phyloP scores from a whole-genome alignment of 1,140 invertebrate species.

The Drosophila ogumai region DNA sequence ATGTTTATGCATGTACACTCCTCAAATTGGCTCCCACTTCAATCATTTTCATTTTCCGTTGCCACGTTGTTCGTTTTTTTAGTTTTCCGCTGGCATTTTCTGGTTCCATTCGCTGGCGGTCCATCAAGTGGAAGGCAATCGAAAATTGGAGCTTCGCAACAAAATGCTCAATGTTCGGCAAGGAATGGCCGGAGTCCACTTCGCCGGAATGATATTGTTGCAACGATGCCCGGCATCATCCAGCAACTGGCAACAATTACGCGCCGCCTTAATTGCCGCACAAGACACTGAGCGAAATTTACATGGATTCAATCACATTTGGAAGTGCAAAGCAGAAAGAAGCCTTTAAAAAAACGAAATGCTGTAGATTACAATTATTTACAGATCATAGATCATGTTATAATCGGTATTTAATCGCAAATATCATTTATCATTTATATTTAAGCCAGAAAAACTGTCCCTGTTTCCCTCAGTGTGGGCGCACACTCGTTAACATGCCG shows the following conservation, averaged over 20 bases:
- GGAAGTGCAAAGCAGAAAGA: not conserved
- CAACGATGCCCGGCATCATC: constrained; percentile 27
- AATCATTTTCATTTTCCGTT: constrained; percentile 52
- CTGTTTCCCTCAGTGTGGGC: not conserved
- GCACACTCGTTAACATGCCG: constrained; percentile 56
- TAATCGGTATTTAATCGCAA: not conserved
- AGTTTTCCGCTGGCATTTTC: constrained; percentile 23
- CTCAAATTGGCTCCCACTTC: constrained; percentile 63
- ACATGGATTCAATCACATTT: not conserved
- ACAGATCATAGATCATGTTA: not conserved
- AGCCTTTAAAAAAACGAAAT: not conserved
- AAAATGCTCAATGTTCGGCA: constrained; percentile 64
- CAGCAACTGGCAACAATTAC: constrained; percentile 81
- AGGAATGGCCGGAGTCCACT: constrained; percentile 39
- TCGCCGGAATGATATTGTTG: constrained; percentile 41
- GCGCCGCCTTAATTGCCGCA: constrained; percentile 78
- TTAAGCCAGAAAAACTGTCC: not conserved
- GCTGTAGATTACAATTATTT: not conserved
- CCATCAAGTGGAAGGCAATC: constrained; percentile 71
- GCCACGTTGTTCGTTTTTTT: constrained; percentile 10
- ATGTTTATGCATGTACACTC: constrained; percentile 35
- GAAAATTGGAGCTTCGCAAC: constrained; percentile 72
- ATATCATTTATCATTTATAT: not conserved
- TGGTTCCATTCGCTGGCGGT: constrained; percentile 22
- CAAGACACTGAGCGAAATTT: constrained; percentile 6